Conservation (phyloP, 2,888 invertebrate species). For the Meiosimyza decipiens region DNA sequence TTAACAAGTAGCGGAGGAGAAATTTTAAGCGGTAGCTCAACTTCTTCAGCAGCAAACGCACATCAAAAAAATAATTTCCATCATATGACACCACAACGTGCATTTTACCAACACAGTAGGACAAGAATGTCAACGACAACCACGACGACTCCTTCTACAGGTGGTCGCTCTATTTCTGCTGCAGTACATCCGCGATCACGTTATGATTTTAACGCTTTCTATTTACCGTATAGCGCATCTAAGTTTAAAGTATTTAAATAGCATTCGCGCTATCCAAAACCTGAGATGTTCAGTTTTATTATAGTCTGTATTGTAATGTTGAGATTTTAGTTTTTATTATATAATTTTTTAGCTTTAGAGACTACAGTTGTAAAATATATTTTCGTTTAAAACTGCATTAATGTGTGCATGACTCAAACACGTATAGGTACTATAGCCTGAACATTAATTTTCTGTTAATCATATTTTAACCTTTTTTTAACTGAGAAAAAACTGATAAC, state of each 20-base stretch:
- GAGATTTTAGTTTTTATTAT: too few species aligned
- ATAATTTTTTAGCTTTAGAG: too few species aligned
- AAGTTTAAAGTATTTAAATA: constrained; percentile 64
- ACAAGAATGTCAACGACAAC: constrained; percentile 45
- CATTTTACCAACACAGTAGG: neutral
- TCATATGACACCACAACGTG: constrained; percentile 21
- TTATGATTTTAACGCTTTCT: constrained; percentile 55
- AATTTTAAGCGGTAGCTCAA: neutral
- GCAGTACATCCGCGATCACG: constrained; percentile 58
- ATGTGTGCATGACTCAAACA: too few species aligned
- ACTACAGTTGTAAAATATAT: too few species aligned
- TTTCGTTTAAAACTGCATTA: too few species aligned
- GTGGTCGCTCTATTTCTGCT: constrained; percentile 64
- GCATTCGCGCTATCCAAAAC: constrained; percentile 25
- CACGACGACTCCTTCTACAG: constrained; percentile 53
- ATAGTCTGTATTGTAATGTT: too few species aligned
- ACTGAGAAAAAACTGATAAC: too few species aligned
- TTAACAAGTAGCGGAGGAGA: constrained; percentile 14
- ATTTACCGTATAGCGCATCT: constrained; percentile 64
- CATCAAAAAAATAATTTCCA: constrained; percentile 4
- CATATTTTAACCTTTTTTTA: too few species aligned
- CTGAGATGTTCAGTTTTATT: too few species aligned
- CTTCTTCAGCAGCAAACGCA: neutral
- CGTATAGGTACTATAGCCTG: too few species aligned
- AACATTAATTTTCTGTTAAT: too few species aligned